phyloP scores from a whole-genome alignment of 2,113 vertebrate genomes.

The Brachirus orientalis region DNA sequence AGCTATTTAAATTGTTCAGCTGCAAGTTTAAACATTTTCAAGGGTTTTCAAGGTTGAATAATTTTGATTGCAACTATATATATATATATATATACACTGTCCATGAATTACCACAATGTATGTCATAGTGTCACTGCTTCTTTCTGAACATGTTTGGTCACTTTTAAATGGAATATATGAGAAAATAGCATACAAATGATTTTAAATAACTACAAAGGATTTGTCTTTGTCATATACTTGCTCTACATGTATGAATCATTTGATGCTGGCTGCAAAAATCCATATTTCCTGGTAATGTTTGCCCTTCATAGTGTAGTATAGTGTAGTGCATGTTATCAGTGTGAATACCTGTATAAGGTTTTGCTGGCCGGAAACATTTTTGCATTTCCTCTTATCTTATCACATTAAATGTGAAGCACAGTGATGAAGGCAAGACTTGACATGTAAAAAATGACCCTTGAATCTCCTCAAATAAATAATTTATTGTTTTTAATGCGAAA shows the following conservation, averaged over 20 bases:
- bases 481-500: not conserved
- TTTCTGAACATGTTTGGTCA: not conserved
- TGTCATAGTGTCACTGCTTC: not conserved
- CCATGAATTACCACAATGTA: conserved; percentile 12
- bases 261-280: not conserved
- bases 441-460: not conserved
- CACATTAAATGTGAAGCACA: not conserved
- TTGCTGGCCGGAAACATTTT: not conserved
- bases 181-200: not conserved
- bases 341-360: not conserved
- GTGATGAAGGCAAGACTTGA: too few relatives aligned
- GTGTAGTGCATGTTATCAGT: not conserved
- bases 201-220: too few relatives aligned
- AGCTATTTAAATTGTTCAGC: too few relatives aligned
- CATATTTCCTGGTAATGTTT: not conserved
- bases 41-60: too few relatives aligned
- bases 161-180: too few relatives aligned
- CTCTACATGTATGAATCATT: not conserved
- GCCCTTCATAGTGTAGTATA: not conserved
- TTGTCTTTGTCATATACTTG: too few relatives aligned
- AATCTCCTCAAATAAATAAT: not conserved
- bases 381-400: not conserved
- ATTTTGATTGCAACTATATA: too few relatives aligned
- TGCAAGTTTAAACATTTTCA: too few relatives aligned
- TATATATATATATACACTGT: too few relatives aligned